Evolutionary conservation across 2,113 vertebrate genomes (phyloP), one percentile per base, ranked within the genome.

Genomic region (Gambusia holbrooki): DNA sequence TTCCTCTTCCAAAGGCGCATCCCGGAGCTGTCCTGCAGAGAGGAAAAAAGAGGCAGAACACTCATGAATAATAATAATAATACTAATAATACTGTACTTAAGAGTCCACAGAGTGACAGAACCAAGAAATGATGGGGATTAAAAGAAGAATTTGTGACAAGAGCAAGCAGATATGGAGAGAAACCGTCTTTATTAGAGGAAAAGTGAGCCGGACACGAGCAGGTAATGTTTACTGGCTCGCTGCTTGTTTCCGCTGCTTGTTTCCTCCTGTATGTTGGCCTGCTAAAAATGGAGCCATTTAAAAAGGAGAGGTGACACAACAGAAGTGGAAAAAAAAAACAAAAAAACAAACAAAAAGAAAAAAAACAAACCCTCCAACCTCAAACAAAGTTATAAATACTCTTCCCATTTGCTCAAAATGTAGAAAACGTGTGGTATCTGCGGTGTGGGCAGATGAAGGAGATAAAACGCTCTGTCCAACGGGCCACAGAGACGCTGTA

Each of bases 1-100:
- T 97, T 95, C 73, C 97, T 95, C 90, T 98, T 98, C 97, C 97
- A 99, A 1, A 98, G 94, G 33, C 96, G 93, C 97, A 99, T 98
- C 75, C 97, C 97, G 77, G 97, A 96, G 88, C 97, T 97, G 93
- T 99, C 97, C 97, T 99, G 92, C 60, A 94, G 93, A 87, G 30
- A 68, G 25, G 10, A 37, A 58, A 10, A 27, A 66, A 69, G 19
- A 14, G 29, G 10, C 60, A 19, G 73, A 67, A 22, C 63, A 62
- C 30, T 63, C 40, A 76, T 60, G 25, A 69, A 79, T 64, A 75
- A 80, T 66, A 73, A 69, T 72, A 51, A 73, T 33, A 33, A 33
- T 33, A 33, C 69, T n/a, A 68, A 80, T 66, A 77, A 71, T 72
- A 51, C 71, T 33, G 69, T 3, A 27, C 8, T 25, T 4, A 2